Evolutionary conservation across 2,113 vertebrate species (phyloP), one percentile per base, ranked within the genome.

Genomic region (Prietella phreatophila): DNA sequence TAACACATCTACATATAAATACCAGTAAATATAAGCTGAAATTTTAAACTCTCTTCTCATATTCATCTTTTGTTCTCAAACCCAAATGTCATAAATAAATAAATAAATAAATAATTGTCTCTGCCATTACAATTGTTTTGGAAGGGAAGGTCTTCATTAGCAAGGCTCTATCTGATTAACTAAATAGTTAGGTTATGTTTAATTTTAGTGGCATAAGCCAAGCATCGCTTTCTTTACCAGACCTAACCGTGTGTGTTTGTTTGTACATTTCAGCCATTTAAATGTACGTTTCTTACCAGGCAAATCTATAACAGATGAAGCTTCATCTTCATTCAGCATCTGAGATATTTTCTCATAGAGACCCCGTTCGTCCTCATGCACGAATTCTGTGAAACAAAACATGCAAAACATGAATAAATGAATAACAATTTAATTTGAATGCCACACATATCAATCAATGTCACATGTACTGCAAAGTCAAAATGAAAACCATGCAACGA

Each of bases 311-410:
- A 84, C 88, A 65, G 85, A 91, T 50, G 88, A 92, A 82, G 90
- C 76, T 2, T 92, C 93, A 8, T 95, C 95, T 87, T 96, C 95
- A 53, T 95, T 93, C 89, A 97, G 90, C 88, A 97, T 86, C 0
- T 93, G 92, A 14, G 95, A 91, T 92, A 96, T 91, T 88, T 91
- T 93, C 76, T 93, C 78, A 90, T 93, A 96, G 27, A 97, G 88
- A 65, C 93, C 91, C 89, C 88, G 91, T 88, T 95, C 95, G 89
- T 95, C 95, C 82, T 89, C 88, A 85, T 92, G 91, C 42, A 93
- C 2, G 83, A 90, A 89, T 89, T 90, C 95, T 96, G 90, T 75
- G 93, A 94, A 89, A 91, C 88, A 92, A 92, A 93, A 92, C 85
- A 91, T 90, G 87, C 56, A 83, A 82, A 82, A 84, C 87, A 86